A percentile compares a stretch with the other conserved stretches of the same genome.
phyloP scores from a whole-genome alignment of 2,888 invertebrate species.

The Leptinotarsa peninsularis region DNA sequence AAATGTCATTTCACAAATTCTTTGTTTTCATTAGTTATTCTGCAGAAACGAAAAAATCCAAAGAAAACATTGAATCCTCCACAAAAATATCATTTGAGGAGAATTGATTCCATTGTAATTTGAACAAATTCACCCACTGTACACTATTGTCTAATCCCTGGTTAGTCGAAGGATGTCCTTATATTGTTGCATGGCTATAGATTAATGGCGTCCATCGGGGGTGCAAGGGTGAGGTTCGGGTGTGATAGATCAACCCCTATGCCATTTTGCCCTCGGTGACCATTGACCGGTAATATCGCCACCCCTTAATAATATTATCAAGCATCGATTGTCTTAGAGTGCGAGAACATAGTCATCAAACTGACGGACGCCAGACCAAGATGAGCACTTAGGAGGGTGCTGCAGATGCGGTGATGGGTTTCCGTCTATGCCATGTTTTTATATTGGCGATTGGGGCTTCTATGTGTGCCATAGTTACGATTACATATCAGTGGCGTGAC shows the following conservation, averaged over 20 bases:
- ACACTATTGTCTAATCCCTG: constrained; percentile 7
- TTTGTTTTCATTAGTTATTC: too few relatives aligned
- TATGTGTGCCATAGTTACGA: constrained; percentile 54
- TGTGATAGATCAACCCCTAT: constrained; percentile 40
- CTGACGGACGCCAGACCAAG: constrained; percentile 55
- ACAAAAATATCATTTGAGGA: too few relatives aligned
- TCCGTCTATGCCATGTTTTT: constrained; percentile 51
- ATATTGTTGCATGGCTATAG: constrained; percentile 62
- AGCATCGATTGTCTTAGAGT: constrained; percentile 60
- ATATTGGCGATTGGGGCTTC: constrained; percentile 48
- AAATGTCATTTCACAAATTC: too few relatives aligned
- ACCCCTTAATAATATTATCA: constrained; percentile 60
- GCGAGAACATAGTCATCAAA: constrained; percentile 57
- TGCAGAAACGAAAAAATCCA: too few relatives aligned
- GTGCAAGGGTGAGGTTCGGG: constrained; percentile 32
- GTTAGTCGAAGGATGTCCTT: constrained; percentile 52
- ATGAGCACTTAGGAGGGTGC: constrained; percentile 58
- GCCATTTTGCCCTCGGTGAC: constrained; percentile 51
- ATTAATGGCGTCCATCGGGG: constrained; percentile 55
- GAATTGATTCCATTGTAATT: not conserved
- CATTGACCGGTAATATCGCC: constrained; percentile 57
- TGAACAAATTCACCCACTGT: not conserved
- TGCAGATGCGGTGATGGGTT: constrained; percentile 50
- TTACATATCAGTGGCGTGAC: constrained; percentile 47
- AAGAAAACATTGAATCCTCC: too few relatives aligned